These are phyloP conservation scores for Isurus oxyrinchus DNA, from an alignment of 2,113 vertebrate genomes.

Conservation along the genomic window DNA sequence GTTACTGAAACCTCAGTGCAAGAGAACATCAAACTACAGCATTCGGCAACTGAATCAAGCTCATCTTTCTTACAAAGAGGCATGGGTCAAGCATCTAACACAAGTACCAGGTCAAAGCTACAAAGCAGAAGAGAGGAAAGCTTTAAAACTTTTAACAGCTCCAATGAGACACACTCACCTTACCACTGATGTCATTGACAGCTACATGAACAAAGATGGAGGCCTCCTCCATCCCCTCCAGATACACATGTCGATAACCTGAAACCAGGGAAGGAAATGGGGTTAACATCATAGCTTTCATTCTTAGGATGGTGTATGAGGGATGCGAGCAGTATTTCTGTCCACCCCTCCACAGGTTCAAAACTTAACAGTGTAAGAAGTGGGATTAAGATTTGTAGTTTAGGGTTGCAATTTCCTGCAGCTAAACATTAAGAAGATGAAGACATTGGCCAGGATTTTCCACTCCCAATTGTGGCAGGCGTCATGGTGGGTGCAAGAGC, in stretches of 20 bases:
- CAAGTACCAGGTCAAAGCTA: neutral
- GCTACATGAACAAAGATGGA: conserved; percentile 95
- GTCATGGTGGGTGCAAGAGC: no score
- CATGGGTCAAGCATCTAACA: neutral
- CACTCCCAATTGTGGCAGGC: no score
- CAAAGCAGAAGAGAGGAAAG: neutral
- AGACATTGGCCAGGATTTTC: neutral
- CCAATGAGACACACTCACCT: conserved; percentile 66
- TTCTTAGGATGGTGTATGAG: neutral
- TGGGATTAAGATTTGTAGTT: neutral
- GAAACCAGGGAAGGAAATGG: conserved; percentile 39
- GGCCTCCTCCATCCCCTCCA: conserved; percentile 95
- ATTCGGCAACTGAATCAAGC: neutral
- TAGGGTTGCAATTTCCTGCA: neutral
- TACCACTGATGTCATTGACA: conserved; percentile 90
- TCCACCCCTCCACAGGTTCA: neutral
- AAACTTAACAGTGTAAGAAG: neutral
- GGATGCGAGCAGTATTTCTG: neutral
- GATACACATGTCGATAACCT: conserved; percentile 96
- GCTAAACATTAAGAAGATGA: neutral
- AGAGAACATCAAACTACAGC: neutral
- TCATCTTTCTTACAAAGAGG: neutral
- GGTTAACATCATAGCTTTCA: neutral
- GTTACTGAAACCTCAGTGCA: neutral
- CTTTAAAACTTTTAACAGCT: neutral